Base-by-base conservation (phyloP, 2,888 invertebrate genomes). In the Apotomis betuletana region DNA sequence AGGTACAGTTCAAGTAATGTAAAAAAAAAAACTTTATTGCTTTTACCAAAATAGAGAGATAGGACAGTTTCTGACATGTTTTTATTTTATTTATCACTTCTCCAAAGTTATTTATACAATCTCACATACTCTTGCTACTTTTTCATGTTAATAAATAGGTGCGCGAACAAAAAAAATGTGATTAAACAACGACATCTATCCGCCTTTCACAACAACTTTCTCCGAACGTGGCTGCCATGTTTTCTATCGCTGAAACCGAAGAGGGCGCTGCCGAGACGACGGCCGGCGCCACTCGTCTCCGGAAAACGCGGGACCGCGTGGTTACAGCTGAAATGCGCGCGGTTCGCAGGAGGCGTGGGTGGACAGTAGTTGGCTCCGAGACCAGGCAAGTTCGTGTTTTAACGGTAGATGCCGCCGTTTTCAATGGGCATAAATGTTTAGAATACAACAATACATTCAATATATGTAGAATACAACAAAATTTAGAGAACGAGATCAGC, bases 361-460 rank as follows among this genome's bases (percentile, higher is more conserved):
- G 96, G 96, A 96, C 96, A 4, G 96, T 96, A 62, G 95, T 96
- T 72, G 96, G 96, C 77, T 95, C 95, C 77, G 96, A 96, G 93
- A 93, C 96, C 81, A 95, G 96, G 96, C 96, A 89, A 94, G 90
- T 86, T 64, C 62, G 8, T 44, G 6, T 46, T 13, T 3, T 15
- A n/a, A 67, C 77, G 72, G 79, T 77, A 92, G 92, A 88, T 90
- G 92, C 78, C 90, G 85, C 80, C 89, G 62, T 44, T 13, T 0
- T 49, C 13, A 55, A 36, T 63, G 41, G 9, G 49, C 5, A 49
- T 9, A 49, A 49, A 10, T 49, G 49, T 49, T 0, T 49, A 10
- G 9, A 49, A 49, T 9, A 49, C 49, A 9, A 9, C 9, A 49
- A 6, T 10, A 49, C 5, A 9, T 9, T 41, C 5, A 6, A 6